These are phyloP conservation scores for Venustoraphidia nigricollis DNA, from an alignment of 2,888 invertebrate species.

Conservation along the genomic window DNA sequence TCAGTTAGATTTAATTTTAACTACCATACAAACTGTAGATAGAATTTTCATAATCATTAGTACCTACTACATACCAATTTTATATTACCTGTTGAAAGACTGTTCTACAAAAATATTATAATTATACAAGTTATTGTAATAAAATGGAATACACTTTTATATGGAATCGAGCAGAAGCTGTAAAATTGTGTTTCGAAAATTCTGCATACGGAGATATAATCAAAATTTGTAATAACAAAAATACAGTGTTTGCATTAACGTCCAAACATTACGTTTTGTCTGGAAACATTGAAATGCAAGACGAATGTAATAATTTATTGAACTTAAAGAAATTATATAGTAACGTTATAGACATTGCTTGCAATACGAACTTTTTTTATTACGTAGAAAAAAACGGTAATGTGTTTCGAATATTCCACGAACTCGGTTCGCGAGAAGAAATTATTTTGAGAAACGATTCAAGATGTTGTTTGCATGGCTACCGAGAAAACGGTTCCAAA, in stretches of 20 bases:
- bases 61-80: too few species aligned
- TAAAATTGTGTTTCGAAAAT: background rate
- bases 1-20: too few species aligned
- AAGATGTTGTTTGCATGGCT: constrained; percentile 49
- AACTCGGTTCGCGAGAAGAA: constrained; percentile 40
- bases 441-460: constrained; percentile 45
- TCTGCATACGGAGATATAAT: constrained; percentile 19
- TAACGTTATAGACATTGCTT: constrained; percentile 45
- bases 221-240: constrained; percentile 29
- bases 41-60: too few species aligned
- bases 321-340: constrained; percentile 35
- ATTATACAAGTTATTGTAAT: too few species aligned
- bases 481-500: constrained; percentile 39
- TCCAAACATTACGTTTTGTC: constrained; percentile 27
- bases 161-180: constrained; percentile 1
- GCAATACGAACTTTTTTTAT: constrained; percentile 40
- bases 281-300: constrained; percentile 22
- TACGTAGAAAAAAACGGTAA: constrained; percentile 44
- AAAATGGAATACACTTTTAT: background rate
- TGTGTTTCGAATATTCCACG: constrained; percentile 36
- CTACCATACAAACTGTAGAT: too few species aligned
- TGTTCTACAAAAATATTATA: too few species aligned
- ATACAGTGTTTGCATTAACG: constrained; percentile 30
- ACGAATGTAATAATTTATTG: constrained; percentile 25
- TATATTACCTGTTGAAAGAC: too few species aligned